Conservation (phyloP, 2,888 invertebrate species). For the Drosophila formosana region DNA sequence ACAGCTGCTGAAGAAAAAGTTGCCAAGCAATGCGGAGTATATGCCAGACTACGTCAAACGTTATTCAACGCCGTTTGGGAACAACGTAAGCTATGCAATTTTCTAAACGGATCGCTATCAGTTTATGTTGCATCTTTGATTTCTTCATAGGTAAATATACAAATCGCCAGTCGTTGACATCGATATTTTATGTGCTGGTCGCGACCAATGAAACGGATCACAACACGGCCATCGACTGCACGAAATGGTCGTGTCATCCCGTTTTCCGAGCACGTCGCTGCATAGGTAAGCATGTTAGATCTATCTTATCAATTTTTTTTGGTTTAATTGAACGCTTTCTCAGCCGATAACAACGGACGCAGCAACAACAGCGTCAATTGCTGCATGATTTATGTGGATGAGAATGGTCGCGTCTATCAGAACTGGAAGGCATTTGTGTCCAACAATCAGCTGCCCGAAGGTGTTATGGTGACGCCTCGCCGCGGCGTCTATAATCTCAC, state of each 20-base stretch:
- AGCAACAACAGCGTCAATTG: conserved; percentile 69
- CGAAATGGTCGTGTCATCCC: conserved; percentile 76
- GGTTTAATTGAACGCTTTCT: background rate
- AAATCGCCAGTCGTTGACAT: conserved; percentile 76
- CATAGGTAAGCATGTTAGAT: conserved; percentile 62
- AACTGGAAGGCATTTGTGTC: conserved; percentile 85
- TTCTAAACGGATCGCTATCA: too few relatives aligned
- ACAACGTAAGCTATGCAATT: conserved; percentile 73
- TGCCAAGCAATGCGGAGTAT: conserved; percentile 12
- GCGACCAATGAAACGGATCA: conserved; percentile 51
- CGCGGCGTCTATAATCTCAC: conserved; percentile 83
- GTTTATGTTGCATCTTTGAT: background rate
- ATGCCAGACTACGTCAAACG: conserved; percentile 39
- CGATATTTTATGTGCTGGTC: conserved; percentile 82
- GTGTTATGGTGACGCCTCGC: conserved; percentile 85
- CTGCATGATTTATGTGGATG: conserved; percentile 84
- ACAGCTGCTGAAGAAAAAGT: conserved; percentile 1
- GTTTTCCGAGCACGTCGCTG: conserved; percentile 83
- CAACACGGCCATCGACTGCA: conserved; percentile 46
- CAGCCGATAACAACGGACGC: conserved; percentile 33
- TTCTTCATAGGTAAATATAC: conserved; percentile 78
- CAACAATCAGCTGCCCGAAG: conserved; percentile 85
- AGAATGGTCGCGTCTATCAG: conserved; percentile 85
- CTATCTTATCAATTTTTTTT: background rate
- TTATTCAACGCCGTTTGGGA: conserved; percentile 77